Percentiles rank a stretch among this genome's conserved stretches.
Evolutionary conservation across 2,797 vertebrate species (phyloP).

Genomic region (Tragelaphus eurycerus): DNA sequence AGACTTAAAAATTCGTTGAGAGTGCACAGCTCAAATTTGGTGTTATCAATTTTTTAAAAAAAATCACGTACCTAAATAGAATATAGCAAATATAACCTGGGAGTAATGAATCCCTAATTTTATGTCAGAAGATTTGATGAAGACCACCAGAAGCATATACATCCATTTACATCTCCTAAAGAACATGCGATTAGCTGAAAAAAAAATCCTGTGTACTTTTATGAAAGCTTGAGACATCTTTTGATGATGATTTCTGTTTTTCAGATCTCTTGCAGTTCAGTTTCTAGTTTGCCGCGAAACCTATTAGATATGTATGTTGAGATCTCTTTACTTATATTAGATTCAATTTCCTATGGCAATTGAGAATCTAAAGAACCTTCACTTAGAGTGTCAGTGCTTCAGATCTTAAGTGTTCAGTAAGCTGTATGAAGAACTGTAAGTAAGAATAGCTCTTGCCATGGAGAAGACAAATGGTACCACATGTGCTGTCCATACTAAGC

Average conservation of each 20-base stretch:
- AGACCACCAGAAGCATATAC: not conserved
- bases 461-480: not conserved
- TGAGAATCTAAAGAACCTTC: not conserved
- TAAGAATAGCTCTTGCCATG: not conserved
- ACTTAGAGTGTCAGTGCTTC: not conserved
- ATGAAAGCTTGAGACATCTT: not conserved
- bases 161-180: not conserved
- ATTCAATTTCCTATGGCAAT: not conserved
- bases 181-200: not conserved
- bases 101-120: not conserved
- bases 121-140: not conserved
- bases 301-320: not conserved
- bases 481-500: fast-evolving
- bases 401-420: not conserved
- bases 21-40: not conserved
- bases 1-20: not conserved
- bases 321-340: not conserved
- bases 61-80: not conserved
- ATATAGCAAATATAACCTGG: not conserved
- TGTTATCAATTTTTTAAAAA: not conserved
- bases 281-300: not conserved
- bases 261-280: not conserved
- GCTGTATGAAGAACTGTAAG: not conserved
- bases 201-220: not conserved
- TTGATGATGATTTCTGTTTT: not conserved